These are phyloP conservation scores for Polyploca ridens DNA, from an alignment of 2,888 invertebrate species.

Conservation along the genomic window DNA sequence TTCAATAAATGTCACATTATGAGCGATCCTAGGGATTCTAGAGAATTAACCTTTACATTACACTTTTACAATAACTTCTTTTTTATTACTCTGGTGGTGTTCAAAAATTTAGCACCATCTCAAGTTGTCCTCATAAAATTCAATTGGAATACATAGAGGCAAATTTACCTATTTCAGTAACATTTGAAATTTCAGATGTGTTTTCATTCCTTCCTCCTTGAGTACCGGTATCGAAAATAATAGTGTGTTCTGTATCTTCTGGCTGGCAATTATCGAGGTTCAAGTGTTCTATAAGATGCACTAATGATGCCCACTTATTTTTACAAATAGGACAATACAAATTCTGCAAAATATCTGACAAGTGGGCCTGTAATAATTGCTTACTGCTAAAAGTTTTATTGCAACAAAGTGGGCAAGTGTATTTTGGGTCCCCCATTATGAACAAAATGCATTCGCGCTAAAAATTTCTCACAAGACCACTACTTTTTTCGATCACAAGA, in stretches of 20 bases:
- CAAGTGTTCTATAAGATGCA: constrained; percentile 84
- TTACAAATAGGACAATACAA: constrained; percentile 86
- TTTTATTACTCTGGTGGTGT: too few relatives aligned
- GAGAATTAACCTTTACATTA: too few relatives aligned
- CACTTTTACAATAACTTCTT: too few relatives aligned
- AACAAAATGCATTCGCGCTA: not conserved
- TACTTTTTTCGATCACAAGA: constrained; percentile 5
- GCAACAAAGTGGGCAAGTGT: constrained; percentile 87
- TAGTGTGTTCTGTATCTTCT: constrained; percentile 25
- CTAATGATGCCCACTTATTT: constrained; percentile 78
- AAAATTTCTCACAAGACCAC: not conserved
- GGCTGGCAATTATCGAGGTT: constrained; percentile 63
- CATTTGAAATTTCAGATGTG: constrained; percentile 22
- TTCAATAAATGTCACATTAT: too few relatives aligned
- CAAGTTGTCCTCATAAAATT: not conserved
- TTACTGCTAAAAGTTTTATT: constrained; percentile 85
- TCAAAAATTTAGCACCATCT: too few relatives aligned
- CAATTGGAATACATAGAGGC: not conserved
- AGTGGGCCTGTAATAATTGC: constrained; percentile 80
- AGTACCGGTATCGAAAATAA: constrained; percentile 30
- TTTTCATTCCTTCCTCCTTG: constrained; percentile 27
- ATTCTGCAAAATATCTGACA: constrained; percentile 77
- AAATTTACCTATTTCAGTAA: constrained; percentile 40
- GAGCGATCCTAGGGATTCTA: too few relatives aligned
- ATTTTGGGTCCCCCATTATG: constrained; percentile 80